phyloP scores from a whole-genome alignment of 2,797 vertebrate genomes.

The Halcyon leucocephala region DNA sequence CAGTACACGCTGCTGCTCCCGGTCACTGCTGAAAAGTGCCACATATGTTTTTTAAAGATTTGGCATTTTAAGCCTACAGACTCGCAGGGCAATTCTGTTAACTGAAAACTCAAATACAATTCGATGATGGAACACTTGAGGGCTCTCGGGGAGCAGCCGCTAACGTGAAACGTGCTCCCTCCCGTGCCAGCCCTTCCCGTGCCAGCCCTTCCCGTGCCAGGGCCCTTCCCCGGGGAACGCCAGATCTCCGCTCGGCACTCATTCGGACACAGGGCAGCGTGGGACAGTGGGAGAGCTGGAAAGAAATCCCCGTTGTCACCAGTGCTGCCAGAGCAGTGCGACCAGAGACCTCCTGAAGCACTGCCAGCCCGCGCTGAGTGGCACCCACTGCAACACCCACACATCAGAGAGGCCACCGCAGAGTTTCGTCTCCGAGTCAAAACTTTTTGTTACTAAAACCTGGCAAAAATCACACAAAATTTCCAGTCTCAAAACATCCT shows the following conservation, averaged over 20 bases:
- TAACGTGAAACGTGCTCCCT: not conserved
- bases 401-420: not conserved
- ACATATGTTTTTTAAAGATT: not conserved
- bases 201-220: not conserved
- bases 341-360: not conserved
- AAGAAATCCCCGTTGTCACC: not conserved
- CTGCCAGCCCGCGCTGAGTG: not conserved
- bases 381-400: not conserved
- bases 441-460: not conserved
- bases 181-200: too few species aligned
- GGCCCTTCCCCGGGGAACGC: not conserved
- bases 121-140: not conserved
- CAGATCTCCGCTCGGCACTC: slow-evolving; percentile 32
- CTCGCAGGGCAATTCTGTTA: not conserved
- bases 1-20: not conserved
- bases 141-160: not conserved
- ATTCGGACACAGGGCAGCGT: not conserved
- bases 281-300: not conserved
- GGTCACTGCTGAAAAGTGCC: not conserved
- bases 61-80: not conserved
- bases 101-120: not conserved
- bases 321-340: not conserved
- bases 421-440: not conserved
- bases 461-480: not conserved
- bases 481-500: not conserved